phyloP scores from a whole-genome alignment of 2,888 invertebrate species.

The Exocentrus adspersus region DNA sequence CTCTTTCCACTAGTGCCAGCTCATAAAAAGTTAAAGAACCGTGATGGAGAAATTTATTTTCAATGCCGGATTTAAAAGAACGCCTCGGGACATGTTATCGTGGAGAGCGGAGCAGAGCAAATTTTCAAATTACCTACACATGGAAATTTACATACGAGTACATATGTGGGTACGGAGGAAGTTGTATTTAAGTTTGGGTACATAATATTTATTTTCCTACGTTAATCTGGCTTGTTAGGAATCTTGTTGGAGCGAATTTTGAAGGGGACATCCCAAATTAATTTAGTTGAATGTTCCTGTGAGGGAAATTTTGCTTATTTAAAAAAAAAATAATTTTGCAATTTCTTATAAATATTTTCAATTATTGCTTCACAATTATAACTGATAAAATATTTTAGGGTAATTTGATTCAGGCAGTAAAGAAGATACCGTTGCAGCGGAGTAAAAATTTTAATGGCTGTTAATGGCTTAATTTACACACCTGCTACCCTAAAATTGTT shows the following conservation, averaged over 20 bases:
- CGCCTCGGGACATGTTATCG: slow-evolving; percentile 41
- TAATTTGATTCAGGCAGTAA: neutral
- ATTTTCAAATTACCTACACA: slow-evolving; percentile 25
- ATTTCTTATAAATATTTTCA: too few relatives aligned
- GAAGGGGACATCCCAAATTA: too few relatives aligned
- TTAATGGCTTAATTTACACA: slow-evolving; percentile 26
- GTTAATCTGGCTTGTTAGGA: neutral
- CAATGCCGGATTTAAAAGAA: slow-evolving; percentile 39
- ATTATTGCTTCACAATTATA: too few relatives aligned
- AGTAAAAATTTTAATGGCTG: slow-evolving; percentile 18
- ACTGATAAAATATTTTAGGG: too few relatives aligned
- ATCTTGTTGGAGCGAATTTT: neutral
- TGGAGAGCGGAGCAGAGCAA: slow-evolving; percentile 13
- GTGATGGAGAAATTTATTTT: slow-evolving; percentile 41
- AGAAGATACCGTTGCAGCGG: slow-evolving; percentile 1
- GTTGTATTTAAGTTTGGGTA: neutral
- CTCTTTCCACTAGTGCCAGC: slow-evolving; percentile 31
- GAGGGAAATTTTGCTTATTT: too few relatives aligned
- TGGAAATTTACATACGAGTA: slow-evolving; percentile 29
- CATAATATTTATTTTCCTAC: neutral
- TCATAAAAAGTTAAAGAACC: slow-evolving; percentile 41
- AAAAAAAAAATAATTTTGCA: too few relatives aligned
- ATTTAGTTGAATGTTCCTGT: too few relatives aligned
- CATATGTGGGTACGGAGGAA: neutral
- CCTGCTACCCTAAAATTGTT: slow-evolving; percentile 22